phyloP scores from a whole-genome alignment of 2,888 invertebrate genomes.

The Brenthis ino region DNA sequence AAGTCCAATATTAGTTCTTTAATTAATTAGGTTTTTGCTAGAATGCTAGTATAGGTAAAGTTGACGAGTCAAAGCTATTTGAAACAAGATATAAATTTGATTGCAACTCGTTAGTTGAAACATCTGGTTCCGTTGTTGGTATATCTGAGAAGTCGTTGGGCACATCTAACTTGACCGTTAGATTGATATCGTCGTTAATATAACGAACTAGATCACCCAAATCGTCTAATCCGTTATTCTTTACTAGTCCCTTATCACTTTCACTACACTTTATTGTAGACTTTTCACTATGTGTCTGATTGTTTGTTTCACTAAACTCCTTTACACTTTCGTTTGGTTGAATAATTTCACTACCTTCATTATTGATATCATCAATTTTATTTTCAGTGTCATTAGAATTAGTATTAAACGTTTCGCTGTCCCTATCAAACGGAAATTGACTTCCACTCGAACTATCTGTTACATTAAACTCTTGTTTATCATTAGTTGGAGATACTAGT shows the following conservation, averaged over 20 bases:
- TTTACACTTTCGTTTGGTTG: not conserved
- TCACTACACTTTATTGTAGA: not conserved
- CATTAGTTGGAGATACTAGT: too few relatives aligned
- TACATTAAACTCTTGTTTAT: not conserved
- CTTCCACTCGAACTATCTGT: not conserved
- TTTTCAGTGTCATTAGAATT: not conserved
- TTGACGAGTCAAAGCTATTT: slow-evolving; percentile 30
- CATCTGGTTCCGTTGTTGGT: slow-evolving; percentile 8
- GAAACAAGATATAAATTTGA: slow-evolving; percentile 18
- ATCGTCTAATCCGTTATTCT: slow-evolving; percentile 2
- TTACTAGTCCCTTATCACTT: not conserved
- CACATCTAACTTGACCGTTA: slow-evolving; percentile 14
- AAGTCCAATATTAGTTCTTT: slow-evolving; percentile 1
- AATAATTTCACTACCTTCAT: not conserved
- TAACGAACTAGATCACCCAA: slow-evolving; percentile 11
- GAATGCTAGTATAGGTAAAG: slow-evolving; percentile 47
- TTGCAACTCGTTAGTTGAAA: slow-evolving; percentile 25
- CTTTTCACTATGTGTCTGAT: too few relatives aligned
- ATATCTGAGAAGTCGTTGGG: slow-evolving; percentile 22
- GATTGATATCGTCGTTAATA: slow-evolving; percentile 12
- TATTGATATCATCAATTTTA: not conserved
- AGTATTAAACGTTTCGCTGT: not conserved
- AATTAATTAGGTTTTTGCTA: slow-evolving; percentile 39
- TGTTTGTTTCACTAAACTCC: not conserved
- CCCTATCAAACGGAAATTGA: not conserved